phyloP scores from a whole-genome alignment of 2,888 invertebrate species.

The Opisthograptis luteolata region DNA sequence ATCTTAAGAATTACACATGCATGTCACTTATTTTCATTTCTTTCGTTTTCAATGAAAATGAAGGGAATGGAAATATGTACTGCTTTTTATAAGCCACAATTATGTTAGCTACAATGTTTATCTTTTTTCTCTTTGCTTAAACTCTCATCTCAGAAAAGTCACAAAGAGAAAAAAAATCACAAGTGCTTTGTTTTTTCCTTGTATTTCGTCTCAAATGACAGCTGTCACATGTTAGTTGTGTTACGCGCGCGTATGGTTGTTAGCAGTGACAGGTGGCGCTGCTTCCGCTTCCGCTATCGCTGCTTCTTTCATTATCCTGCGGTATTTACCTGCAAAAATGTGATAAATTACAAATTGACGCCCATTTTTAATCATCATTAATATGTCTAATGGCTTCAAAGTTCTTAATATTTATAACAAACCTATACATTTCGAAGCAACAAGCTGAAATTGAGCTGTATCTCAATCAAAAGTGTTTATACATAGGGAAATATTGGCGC shows the following conservation, averaged over 20 bases:
- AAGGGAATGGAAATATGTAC: constrained; percentile 2
- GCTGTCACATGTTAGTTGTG: constrained; percentile 47
- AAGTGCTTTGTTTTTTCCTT: neutral
- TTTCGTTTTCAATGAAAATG: neutral
- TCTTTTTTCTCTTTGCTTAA: neutral
- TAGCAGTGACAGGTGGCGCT: constrained; percentile 73
- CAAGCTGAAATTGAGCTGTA: too few species aligned
- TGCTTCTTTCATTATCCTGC: constrained; percentile 85
- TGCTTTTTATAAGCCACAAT: neutral
- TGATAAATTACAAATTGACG: constrained; percentile 5
- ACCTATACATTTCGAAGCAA: too few species aligned
- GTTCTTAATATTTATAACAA: too few species aligned
- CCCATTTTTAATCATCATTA: too few species aligned
- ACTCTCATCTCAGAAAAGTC: neutral
- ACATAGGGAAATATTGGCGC: too few species aligned
- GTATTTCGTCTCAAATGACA: constrained; percentile 9
- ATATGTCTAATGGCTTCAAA: too few species aligned
- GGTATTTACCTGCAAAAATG: constrained; percentile 42
- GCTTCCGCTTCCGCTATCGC: constrained; percentile 73
- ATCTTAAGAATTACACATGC: neutral
- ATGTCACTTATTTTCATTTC: constrained; percentile 3
- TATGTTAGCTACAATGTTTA: neutral
- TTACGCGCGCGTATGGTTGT: constrained; percentile 75
- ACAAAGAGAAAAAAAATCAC: constrained; percentile 3
- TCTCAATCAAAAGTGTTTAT: too few species aligned